Conservation (phyloP, 92 coral and sea anemone genomes). For the Heliopora coerulea region DNA sequence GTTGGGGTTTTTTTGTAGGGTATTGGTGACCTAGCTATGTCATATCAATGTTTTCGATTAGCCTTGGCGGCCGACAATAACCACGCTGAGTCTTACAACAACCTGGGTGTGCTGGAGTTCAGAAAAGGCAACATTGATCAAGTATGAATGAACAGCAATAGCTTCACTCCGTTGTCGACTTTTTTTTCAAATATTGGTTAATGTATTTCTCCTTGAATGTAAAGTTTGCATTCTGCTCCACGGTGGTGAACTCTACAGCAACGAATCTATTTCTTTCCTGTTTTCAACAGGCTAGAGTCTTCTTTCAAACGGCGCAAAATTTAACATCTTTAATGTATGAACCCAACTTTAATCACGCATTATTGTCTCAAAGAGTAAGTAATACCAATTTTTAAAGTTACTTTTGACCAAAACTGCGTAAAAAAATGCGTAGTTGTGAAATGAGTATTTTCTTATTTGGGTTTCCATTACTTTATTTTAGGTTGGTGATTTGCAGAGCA, state of each 20-base stretch:
- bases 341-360: constrained; percentile 84
- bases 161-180: too few species aligned
- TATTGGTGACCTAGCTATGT: constrained; percentile 86
- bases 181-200: too few species aligned
- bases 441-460: too few species aligned
- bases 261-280: too few species aligned
- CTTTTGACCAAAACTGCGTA: too few species aligned
- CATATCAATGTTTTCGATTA: constrained; percentile 91
- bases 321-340: constrained; percentile 91
- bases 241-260: too few species aligned
- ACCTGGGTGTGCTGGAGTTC: constrained; percentile 93
- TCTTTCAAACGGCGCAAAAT: constrained; percentile 79
- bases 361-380: constrained; percentile 81
- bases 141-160: constrained; percentile 37
- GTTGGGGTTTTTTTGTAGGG: constrained; percentile 78
- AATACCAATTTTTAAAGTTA: too few species aligned
- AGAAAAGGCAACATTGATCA: constrained; percentile 95
- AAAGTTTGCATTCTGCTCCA: too few species aligned
- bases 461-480: constrained; percentile 42
- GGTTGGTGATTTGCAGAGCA: constrained; percentile 95
- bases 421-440: too few species aligned
- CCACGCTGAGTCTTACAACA: constrained; percentile 95
- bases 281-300: constrained; percentile 81
- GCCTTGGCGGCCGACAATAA: constrained; percentile 93
- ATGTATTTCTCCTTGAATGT: too few species aligned